These are phyloP conservation scores for Gasterosteus aculeatus DNA, from an alignment of 2,113 vertebrate genomes.

Conservation along the genomic window DNA sequence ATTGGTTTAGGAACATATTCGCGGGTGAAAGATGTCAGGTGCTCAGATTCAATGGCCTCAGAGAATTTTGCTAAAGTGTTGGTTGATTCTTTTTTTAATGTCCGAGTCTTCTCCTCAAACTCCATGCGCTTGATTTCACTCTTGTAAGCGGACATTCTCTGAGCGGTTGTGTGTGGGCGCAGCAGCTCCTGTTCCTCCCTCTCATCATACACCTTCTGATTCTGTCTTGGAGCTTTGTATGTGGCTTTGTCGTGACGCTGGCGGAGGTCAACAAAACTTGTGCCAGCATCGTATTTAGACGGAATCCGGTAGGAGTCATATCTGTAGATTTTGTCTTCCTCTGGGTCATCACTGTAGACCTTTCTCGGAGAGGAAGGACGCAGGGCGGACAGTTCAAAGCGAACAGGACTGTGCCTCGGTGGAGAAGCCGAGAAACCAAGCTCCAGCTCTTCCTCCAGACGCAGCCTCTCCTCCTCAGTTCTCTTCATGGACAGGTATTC, in stretches of 20 bases:
- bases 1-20: slow-evolving; percentile 87
- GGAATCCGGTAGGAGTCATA: slow-evolving; percentile 93
- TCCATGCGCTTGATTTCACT: slow-evolving; percentile 90
- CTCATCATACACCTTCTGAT: slow-evolving; percentile 90
- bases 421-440: slow-evolving; percentile 95
- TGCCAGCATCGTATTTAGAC: slow-evolving; percentile 87
- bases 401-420: slow-evolving; percentile 91
- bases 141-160: slow-evolving; percentile 88
- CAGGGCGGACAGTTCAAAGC: slow-evolving; percentile 91
- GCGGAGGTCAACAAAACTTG: slow-evolving; percentile 89
- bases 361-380: slow-evolving; percentile 85
- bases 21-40: slow-evolving; percentile 79
- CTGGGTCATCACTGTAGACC: slow-evolving; percentile 79
- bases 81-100: slow-evolving; percentile 83
- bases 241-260: slow-evolving; percentile 89
- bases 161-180: slow-evolving; percentile 84
- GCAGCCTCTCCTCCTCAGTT: slow-evolving; percentile 93
- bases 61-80: slow-evolving; percentile 80
- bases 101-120: slow-evolving; percentile 88
- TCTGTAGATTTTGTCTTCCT: slow-evolving; percentile 80
- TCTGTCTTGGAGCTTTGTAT: slow-evolving; percentile 86
- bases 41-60: slow-evolving; percentile 81
- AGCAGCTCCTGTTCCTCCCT: slow-evolving; percentile 94
- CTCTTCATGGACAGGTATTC: slow-evolving; percentile 97
- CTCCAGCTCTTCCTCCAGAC: slow-evolving; percentile 93